A percentile compares a stretch with the other conserved stretches of the same genome.
phyloP scores from a whole-genome alignment of 1,140 invertebrate genomes.

The Drosophila obscura region DNA sequence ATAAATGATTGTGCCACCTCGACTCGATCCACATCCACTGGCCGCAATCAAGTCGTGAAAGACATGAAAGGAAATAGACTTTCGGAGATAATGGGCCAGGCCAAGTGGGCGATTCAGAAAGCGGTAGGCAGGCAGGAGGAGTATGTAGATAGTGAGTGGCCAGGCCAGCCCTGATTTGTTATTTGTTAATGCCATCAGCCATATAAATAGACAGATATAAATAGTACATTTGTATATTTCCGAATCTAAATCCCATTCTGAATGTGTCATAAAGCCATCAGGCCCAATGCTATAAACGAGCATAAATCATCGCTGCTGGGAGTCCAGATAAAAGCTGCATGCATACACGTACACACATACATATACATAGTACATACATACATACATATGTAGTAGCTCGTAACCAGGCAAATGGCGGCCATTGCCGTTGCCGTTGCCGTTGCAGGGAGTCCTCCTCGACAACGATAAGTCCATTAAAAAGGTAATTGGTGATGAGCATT shows the following conservation, averaged over 20 bases:
- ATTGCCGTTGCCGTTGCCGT: no score
- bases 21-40: slow-evolving; percentile 6
- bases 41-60: slow-evolving; percentile 15
- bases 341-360: no score
- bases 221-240: no score
- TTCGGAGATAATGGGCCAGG: slow-evolving; percentile 16
- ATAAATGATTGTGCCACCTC: slow-evolving; percentile 9
- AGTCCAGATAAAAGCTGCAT: slow-evolving; percentile 9
- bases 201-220: background rate
- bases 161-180: background rate
- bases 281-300: background rate
- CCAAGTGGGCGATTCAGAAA: slow-evolving; percentile 15
- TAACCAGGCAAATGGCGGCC: no score
- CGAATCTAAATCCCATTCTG: slow-evolving; percentile 10
- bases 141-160: slow-evolving; percentile 12
- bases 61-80: slow-evolving; percentile 21
- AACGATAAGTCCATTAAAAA: no score
- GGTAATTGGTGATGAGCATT: no score
- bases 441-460: no score
- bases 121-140: no score
- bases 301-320: slow-evolving; percentile 4
- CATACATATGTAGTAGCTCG: no score
- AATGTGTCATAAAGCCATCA: slow-evolving; percentile 15
- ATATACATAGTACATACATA: no score
- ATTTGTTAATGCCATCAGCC: slow-evolving; percentile 6